Evolutionary conservation across 2,797 vertebrate genomes (phyloP).

Genomic region (Rhinoraja longicauda): DNA sequence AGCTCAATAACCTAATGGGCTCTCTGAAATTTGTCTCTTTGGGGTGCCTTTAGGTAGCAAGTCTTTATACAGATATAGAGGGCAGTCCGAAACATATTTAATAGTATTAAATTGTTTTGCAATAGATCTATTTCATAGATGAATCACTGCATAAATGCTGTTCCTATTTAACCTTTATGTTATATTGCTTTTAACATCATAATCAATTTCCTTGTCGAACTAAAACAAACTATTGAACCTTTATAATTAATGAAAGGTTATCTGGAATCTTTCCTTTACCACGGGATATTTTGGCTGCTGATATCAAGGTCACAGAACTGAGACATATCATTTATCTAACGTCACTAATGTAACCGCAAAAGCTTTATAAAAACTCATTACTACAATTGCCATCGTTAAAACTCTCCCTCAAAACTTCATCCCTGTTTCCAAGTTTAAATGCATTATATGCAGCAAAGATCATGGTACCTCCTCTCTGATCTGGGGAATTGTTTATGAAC

Average conservation of each 20-base stretch:
- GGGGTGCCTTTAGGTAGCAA: neutral
- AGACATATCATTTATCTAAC: neutral
- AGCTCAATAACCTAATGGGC: neutral
- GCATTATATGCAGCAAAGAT: neutral
- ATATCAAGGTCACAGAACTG: neutral
- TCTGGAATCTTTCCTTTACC: neutral
- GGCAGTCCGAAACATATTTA: neutral
- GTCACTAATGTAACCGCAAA: neutral
- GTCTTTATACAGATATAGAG: neutral
- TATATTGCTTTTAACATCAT: neutral
- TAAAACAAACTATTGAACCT: neutral
- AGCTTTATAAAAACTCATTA: neutral
- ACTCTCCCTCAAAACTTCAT: neutral
- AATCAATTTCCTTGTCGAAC: neutral
- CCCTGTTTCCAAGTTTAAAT: neutral
- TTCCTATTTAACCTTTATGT: neutral
- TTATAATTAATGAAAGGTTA: neutral
- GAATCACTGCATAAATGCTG: too few species aligned
- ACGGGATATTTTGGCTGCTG: constrained; percentile 9
- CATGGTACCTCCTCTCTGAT: neutral
- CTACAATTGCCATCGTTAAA: neutral
- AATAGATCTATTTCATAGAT: neutral
- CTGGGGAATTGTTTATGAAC: constrained; percentile 7
- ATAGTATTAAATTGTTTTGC: neutral
- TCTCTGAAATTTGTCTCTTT: neutral